Evolutionary conservation across 2,113 vertebrate species (phyloP).

Genomic region (Caranx ignobilis): DNA sequence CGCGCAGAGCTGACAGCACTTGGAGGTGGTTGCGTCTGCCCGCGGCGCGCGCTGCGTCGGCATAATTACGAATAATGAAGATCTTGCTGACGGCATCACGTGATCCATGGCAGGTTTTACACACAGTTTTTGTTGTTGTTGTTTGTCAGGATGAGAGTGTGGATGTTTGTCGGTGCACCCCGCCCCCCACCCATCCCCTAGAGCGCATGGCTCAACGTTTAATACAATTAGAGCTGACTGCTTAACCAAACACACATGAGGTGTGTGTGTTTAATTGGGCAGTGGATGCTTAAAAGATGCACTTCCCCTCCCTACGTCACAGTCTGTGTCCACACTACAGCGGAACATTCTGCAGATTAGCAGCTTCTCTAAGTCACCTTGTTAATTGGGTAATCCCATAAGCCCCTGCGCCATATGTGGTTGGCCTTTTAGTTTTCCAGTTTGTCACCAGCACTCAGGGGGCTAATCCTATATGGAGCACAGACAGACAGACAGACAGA

Average conservation of each 20-base stretch:
- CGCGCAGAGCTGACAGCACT: slow-evolving; percentile 28
- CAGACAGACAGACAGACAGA: slow-evolving; percentile 38
- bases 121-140: neutral
- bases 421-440: slow-evolving; percentile 80
- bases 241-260: slow-evolving; percentile 20
- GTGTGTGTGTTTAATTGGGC: slow-evolving; percentile 63
- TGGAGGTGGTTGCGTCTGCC: slow-evolving; percentile 26
- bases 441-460: slow-evolving; percentile 54
- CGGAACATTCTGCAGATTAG: slow-evolving; percentile 78
- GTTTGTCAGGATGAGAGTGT: neutral
- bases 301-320: slow-evolving; percentile 34
- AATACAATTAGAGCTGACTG: slow-evolving; percentile 53
- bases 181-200: neutral
- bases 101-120: neutral
- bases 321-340: slow-evolving; percentile 47
- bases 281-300: slow-evolving; percentile 11
- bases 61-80: slow-evolving; percentile 43
- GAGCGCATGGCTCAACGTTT: slow-evolving; percentile 6
- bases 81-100: slow-evolving; percentile 27
- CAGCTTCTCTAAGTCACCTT: slow-evolving; percentile 79
- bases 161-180: neutral
- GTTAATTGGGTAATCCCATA: slow-evolving; percentile 89
- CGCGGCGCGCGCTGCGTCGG: slow-evolving; percentile 38
- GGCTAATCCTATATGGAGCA: slow-evolving; percentile 28
- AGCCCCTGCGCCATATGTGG: slow-evolving; percentile 89